phyloP scores from a whole-genome alignment of 2,888 invertebrate genomes.

The Andrena bucephala region DNA sequence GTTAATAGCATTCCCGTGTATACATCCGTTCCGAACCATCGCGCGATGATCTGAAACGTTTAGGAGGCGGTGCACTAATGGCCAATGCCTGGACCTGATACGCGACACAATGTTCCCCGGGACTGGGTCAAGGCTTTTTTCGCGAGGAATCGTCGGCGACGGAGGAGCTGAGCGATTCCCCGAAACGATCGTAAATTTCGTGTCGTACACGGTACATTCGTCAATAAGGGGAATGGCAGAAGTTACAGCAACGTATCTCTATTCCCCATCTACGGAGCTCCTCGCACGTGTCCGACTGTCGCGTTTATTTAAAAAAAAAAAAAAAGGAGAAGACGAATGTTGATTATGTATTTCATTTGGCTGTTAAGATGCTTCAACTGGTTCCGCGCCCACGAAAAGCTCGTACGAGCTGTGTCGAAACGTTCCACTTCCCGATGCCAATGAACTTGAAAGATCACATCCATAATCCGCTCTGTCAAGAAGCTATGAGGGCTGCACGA shows the following conservation, averaged over 20 bases:
- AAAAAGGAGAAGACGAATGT: neutral
- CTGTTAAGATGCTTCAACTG: conserved; percentile 29
- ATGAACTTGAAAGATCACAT: conserved; percentile 41
- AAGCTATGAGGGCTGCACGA: neutral
- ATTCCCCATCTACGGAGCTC: neutral
- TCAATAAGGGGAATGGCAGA: neutral
- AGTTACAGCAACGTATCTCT: conserved; percentile 18
- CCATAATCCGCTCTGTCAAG: conserved; percentile 9
- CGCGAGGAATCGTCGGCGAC: neutral
- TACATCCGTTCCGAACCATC: conserved; percentile 23
- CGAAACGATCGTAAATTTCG: too few species aligned
- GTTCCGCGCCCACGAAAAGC: conserved; percentile 40
- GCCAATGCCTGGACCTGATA: conserved; percentile 12
- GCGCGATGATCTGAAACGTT: conserved; percentile 5
- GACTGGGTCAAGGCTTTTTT: conserved; percentile 21
- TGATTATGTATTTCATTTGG: conserved; percentile 53
- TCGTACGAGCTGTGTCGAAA: conserved; percentile 32
- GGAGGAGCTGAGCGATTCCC: too few species aligned
- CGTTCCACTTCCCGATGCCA: conserved; percentile 49
- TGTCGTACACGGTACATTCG: too few species aligned
- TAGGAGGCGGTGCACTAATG: conserved; percentile 43
- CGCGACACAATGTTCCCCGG: conserved; percentile 14
- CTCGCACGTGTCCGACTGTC: neutral
- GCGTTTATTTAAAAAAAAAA: neutral
- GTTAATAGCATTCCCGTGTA: conserved; percentile 68